Evolutionary conservation across 2,113 vertebrate species (phyloP).

Genomic region (Grus americana): DNA sequence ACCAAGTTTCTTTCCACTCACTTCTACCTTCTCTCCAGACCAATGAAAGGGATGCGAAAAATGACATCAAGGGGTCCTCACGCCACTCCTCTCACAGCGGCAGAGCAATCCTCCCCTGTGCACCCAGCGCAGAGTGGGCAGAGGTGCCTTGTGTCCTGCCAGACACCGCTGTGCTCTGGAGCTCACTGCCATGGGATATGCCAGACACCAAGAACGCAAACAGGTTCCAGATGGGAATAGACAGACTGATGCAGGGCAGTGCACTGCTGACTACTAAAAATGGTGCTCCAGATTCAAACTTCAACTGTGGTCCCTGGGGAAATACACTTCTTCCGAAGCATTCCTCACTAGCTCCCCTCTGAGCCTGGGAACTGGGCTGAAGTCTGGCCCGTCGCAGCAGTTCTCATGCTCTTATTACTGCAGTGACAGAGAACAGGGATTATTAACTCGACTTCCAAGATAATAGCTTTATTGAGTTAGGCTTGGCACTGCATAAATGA

Average conservation of each 20-base stretch:
- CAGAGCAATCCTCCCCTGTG: neutral
- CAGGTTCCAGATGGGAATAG: neutral
- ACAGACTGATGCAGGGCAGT: neutral
- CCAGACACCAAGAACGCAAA: neutral
- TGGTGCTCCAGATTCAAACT: neutral
- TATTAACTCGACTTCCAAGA: neutral
- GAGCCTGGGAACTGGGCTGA: neutral
- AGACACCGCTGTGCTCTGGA: neutral
- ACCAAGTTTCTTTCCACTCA: neutral
- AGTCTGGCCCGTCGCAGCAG: neutral
- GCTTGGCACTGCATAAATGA: neutral
- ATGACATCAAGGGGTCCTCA: neutral
- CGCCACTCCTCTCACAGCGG: neutral
- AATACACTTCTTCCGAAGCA: neutral
- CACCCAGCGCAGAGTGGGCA: neutral
- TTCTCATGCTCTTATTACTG: fast-evolving
- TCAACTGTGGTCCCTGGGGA: neutral
- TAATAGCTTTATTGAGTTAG: neutral
- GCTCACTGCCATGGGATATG: neutral
- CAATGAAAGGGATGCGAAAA: neutral
- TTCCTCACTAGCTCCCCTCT: neutral
- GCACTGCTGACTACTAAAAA: neutral
- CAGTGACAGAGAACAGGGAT: neutral
- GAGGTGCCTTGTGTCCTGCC: neutral
- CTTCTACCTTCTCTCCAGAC: neutral